Evolutionary conservation across 2,888 invertebrate genomes (phyloP).

Genomic region (Trichogramma evanescens): DNA sequence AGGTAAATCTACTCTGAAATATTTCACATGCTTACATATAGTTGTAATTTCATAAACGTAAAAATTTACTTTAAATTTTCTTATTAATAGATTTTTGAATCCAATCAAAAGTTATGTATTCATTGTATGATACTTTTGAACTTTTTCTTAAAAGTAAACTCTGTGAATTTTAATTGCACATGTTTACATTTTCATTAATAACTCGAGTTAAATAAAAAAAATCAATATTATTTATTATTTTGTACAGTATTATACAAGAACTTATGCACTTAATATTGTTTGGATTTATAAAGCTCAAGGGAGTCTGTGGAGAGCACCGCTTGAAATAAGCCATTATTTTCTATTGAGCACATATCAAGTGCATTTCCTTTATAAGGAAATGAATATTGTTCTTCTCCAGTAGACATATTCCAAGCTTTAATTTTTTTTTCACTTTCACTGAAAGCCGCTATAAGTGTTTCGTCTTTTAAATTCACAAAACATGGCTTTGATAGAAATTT

Average conservation of each 20-base stretch:
- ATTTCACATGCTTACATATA: too few relatives aligned
- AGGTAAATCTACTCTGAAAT: too few relatives aligned
- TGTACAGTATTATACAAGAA: too few relatives aligned
- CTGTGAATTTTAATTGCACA: too few relatives aligned
- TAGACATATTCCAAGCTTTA: conserved; percentile 58
- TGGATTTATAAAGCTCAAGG: conserved; percentile 57
- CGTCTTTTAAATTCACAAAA: conserved; percentile 53
- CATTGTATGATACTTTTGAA: not conserved
- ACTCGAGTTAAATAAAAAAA: too few relatives aligned
- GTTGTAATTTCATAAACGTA: too few relatives aligned
- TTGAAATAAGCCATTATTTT: conserved; percentile 46
- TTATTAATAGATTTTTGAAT: too few relatives aligned
- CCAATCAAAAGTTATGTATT: too few relatives aligned
- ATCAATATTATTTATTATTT: too few relatives aligned
- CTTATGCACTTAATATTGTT: too few relatives aligned
- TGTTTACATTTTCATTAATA: not conserved
- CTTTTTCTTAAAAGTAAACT: not conserved
- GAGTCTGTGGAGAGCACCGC: conserved; percentile 62
- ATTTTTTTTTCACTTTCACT: conserved; percentile 65
- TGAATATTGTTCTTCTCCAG: conserved; percentile 51
- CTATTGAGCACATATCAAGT: conserved; percentile 61
- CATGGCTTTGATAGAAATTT: conserved; percentile 62
- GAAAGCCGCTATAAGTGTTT: conserved; percentile 64
- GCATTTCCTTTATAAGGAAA: conserved; percentile 59
- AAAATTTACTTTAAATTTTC: too few relatives aligned